Base-by-base conservation (phyloP, 2,113 vertebrate species). In the Cyrtonyx montezumae region DNA sequence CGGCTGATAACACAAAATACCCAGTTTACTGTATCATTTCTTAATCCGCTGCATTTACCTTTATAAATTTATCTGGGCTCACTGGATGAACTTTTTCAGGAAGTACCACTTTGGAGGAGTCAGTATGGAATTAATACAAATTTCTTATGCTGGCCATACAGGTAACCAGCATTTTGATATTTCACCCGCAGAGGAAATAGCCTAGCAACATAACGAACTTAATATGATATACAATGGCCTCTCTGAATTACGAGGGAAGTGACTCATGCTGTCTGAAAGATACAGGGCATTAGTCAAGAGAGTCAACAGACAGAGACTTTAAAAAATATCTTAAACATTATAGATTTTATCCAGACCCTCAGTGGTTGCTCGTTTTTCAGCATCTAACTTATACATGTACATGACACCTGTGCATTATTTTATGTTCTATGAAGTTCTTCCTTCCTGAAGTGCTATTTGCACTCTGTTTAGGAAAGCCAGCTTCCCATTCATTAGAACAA, bases 251-350 rank as follows among this genome's bases (percentile, higher is more conserved):
- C 79, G 16, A 91, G 42, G 91, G 91, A 90, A 95, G 73, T 96
- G 96, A 96, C 63, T 95, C 91, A 95, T 51, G 45, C 71, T 94
- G 37, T 80, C 90, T 91, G 83, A 49, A 88, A 63, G 87, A 95
- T 85, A 80, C 3, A 6, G 28, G 61, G 77, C 61, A 23, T 68
- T 70, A 80, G 53, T 77, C 71, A 83, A 90, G 82, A 95, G 76
- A 51, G 53, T 77, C 76, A 83, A 91, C 82, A 95, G 76, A 51
- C 55, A 70, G 79, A 46, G 71, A 93, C 74, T 91, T n/a, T 3
- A 77, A 93, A 92, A 83, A 93, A 26, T 11, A 51, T 19, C 43
- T 26, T 56, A 78, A 94, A 90, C 26, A 40, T 49, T 13, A n/a
- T 1, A 55, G 46, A 53, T 90, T 80, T 92, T 56, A 88, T 40